Evolutionary conservation across 1,140 invertebrate species (phyloP).

Genomic region (Paraescarpia echinospica): DNA sequence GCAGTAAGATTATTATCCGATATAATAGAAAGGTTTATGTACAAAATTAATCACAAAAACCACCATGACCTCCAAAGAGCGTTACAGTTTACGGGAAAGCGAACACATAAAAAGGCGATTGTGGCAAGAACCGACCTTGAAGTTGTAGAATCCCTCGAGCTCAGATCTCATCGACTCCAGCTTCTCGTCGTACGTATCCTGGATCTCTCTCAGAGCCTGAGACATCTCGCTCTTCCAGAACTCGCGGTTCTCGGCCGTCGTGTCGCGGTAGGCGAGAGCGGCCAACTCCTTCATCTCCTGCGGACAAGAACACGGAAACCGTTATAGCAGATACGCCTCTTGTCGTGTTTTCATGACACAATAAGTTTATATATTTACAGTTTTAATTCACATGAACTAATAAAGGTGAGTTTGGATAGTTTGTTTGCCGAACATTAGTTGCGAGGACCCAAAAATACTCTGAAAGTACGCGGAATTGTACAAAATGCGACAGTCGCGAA

Average conservation of each 20-base stretch:
- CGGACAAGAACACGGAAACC: slow-evolving; percentile 30
- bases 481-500: too few relatives aligned
- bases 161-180: slow-evolving; percentile 44
- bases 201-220: slow-evolving; percentile 31
- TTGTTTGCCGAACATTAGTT: too few relatives aligned
- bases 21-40: background rate
- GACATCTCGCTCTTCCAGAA: slow-evolving; percentile 33
- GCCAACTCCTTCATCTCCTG: slow-evolving; percentile 62
- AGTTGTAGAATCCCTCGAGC: slow-evolving; percentile 31
- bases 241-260: slow-evolving; percentile 30
- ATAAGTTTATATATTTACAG: too few relatives aligned
- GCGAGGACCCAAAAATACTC: too few relatives aligned
- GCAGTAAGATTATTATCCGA: background rate
- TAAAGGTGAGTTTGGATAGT: too few relatives aligned
- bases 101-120: too few relatives aligned
- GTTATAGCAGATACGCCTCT: too few relatives aligned
- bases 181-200: slow-evolving; percentile 32
- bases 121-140: slow-evolving; percentile 21
- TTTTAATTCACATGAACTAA: too few relatives aligned
- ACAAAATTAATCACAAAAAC: background rate
- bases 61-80: background rate
- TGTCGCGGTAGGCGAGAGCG: slow-evolving; percentile 57
- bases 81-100: too few relatives aligned
- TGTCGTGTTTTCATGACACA: too few relatives aligned
- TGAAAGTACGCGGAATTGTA: too few relatives aligned